phyloP scores from a whole-genome alignment of 2,113 vertebrate genomes.

The Cebidichthys violaceus region DNA sequence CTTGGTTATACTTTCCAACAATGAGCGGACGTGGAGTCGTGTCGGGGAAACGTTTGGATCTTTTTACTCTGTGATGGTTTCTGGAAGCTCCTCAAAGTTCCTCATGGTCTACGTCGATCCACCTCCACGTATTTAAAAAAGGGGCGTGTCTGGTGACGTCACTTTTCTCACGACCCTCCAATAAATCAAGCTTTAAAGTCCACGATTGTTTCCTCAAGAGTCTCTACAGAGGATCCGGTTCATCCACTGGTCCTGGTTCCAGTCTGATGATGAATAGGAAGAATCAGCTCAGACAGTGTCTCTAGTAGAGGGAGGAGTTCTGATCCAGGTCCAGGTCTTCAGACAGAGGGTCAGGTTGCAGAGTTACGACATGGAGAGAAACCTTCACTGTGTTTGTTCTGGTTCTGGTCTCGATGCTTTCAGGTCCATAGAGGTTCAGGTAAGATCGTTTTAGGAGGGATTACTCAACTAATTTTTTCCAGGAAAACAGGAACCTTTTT shows the following conservation, averaged over 20 bases:
- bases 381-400: conserved; percentile 3
- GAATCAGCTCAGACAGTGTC: conserved; percentile 26
- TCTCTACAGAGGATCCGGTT: conserved; percentile 2
- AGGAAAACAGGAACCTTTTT: neutral
- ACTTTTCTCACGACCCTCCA: neutral
- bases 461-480: neutral
- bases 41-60: neutral
- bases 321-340: conserved; percentile 25
- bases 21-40: neutral
- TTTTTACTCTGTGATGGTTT: neutral
- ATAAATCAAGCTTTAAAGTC: neutral
- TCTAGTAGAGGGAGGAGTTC: neutral
- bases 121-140: neutral
- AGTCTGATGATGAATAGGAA: neutral
- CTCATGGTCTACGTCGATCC: neutral
- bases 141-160: neutral
- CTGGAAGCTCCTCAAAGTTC: neutral
- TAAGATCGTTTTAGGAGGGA: neutral
- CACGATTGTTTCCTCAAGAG: neutral
- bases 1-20: neutral
- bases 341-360: neutral
- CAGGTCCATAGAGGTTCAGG: neutral
- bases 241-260: conserved; percentile 7
- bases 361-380: neutral
- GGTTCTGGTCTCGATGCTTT: conserved; percentile 13